phyloP scores from a whole-genome alignment of 1,140 invertebrate species.

The Cherax quadricarinatus region DNA sequence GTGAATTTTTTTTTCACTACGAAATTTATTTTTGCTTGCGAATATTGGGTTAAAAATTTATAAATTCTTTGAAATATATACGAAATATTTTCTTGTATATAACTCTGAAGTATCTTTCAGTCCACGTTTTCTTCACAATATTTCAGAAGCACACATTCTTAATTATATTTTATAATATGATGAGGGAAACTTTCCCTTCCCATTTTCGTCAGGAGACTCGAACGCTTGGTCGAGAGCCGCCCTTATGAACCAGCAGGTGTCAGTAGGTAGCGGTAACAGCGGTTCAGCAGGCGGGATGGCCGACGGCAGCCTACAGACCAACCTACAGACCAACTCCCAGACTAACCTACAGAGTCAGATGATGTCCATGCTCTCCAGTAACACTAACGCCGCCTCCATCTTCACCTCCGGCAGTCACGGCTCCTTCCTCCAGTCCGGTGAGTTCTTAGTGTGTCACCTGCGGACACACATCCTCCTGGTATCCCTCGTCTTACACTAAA shows the following conservation, averaged over 20 bases:
- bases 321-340: slow-evolving; percentile 28
- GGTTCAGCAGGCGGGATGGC: neutral
- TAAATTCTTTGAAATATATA: too few relatives aligned
- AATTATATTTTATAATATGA: too few relatives aligned
- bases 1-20: too few relatives aligned
- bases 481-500: neutral
- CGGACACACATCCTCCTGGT: neutral
- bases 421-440: slow-evolving; percentile 55
- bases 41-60: too few relatives aligned
- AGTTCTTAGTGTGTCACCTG: neutral
- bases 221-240: slow-evolving; percentile 56
- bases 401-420: slow-evolving; percentile 41
- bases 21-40: too few relatives aligned
- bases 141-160: too few relatives aligned
- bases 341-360: slow-evolving; percentile 60
- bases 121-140: too few relatives aligned
- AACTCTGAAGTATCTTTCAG: too few relatives aligned
- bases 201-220: slow-evolving; percentile 27
- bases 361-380: slow-evolving; percentile 60
- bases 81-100: too few relatives aligned
- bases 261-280: neutral
- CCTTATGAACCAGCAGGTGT: slow-evolving; percentile 63
- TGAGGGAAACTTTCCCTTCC: neutral
- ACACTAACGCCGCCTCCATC: slow-evolving; percentile 50
- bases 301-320: neutral